Base-by-base conservation (phyloP, 1,140 invertebrate species). In the Drosophila nigrodunni region DNA sequence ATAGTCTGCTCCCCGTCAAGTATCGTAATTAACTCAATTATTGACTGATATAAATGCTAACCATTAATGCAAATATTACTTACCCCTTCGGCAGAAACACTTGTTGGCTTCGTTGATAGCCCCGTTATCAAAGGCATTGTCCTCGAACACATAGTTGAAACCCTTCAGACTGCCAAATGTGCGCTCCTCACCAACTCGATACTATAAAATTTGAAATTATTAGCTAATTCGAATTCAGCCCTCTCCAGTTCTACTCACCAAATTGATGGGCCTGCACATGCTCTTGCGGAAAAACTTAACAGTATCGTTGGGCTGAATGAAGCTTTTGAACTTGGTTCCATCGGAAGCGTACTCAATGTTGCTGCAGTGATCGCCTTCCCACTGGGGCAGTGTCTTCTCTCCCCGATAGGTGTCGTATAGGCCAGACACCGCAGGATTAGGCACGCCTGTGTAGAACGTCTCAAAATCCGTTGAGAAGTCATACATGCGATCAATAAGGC, bases 401-500 rank as follows among this genome's bases (percentile, higher is more conserved):
- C 96, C 95, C 54, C 96, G 94, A 91, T 96, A 97, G 1, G 95
- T 97, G 18, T 96, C 96, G 60, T 97, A 94, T 0, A 97, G 93
- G 2, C 96, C 96, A 7, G 96, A 94, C 37, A 94, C 69, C 25
- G 91, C 85, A 7, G 95, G 82, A 76, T 97, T 94, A 0, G 92
- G 93, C 55, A 94, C 94, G 2, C 97, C 97, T 0, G 96, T 97
- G 92, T 94, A 96, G 52, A 97, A 94, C 0, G 96, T 97, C 82
- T 96, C 96, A 65, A 94, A 96, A 82, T 97, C 97, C 1, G 95
- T 96, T 9, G 94, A 93, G 71, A 97, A 97, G 76, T 97, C 96
- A 83, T 97, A 97, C 97, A 97, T 97, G 90, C 96, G 93, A 93
- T 97, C 96, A 64, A 97, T 97, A 0, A 97, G 93, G 3, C 96